These are phyloP conservation scores for Mayetiola destructor DNA, from an alignment of 2,888 invertebrate genomes.

Conservation along the genomic window DNA sequence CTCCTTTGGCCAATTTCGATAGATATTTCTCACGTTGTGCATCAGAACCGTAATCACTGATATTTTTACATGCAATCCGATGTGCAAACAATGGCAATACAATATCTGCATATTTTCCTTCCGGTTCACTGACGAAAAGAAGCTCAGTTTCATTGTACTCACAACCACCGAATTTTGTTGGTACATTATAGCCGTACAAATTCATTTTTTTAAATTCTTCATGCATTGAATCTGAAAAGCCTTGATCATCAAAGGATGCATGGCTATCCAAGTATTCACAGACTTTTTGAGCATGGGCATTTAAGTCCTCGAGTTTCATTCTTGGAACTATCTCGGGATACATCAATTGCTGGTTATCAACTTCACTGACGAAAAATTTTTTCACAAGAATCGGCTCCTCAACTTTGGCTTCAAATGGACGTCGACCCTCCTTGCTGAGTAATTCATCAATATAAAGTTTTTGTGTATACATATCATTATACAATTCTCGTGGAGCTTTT, in stretches of 20 bases:
- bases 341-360: background rate
- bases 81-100: background rate
- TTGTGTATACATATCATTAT: no score
- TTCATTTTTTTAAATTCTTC: background rate
- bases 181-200: constrained; percentile 5
- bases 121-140: background rate
- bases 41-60: background rate
- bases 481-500: no score
- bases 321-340: background rate
- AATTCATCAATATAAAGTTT: background rate
- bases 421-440: background rate
- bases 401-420: background rate
- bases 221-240: background rate
- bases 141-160: background rate
- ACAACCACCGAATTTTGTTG: background rate
- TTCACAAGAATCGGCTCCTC: constrained; percentile 7
- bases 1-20: background rate
- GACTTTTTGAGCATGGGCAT: background rate
- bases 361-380: background rate
- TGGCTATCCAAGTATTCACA: background rate
- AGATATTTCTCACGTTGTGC: background rate
- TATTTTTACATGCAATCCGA: background rate
- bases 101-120: background rate
- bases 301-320: background rate
- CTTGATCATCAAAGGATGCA: background rate